Evolutionary conservation across 2,888 invertebrate genomes (phyloP).

Genomic region (Drosophila pseudotakahashii): DNA sequence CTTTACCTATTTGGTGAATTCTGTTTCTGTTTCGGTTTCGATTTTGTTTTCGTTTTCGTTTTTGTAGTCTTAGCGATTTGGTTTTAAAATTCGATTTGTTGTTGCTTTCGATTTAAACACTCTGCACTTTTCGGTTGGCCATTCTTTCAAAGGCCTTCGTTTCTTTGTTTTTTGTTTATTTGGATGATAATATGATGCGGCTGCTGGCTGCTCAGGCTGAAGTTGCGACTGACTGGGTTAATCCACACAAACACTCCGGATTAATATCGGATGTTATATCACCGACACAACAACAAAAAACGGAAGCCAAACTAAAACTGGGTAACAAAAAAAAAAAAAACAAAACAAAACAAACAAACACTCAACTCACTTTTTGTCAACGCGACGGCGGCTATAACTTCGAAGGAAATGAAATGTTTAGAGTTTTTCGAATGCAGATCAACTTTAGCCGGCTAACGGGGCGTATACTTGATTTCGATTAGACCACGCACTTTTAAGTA

Average conservation of each 20-base stretch:
- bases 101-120: conserved; percentile 31
- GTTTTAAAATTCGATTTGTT: conserved; percentile 13
- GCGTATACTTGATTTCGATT: conserved; percentile 28
- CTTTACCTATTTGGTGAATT: conserved; percentile 70
- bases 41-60: conserved; percentile 5
- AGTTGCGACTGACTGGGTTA: not conserved
- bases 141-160: conserved; percentile 2
- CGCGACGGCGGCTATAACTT: conserved; percentile 5
- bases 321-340: conserved; percentile 10
- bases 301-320: conserved; percentile 11
- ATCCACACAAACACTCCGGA: conserved; percentile 5
- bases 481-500: conserved; percentile 18
- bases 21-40: conserved; percentile 37
- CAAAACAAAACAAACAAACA: conserved; percentile 3
- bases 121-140: conserved; percentile 45
- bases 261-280: conserved; percentile 10
- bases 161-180: not conserved
- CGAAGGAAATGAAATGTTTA: conserved; percentile 1
- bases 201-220: conserved; percentile 4
- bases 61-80: conserved; percentile 9
- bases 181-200: not conserved
- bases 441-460: conserved; percentile 1
- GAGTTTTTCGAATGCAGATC: not conserved
- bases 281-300: conserved; percentile 20
- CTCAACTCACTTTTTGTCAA: conserved; percentile 20